Evolutionary conservation across 2,113 vertebrate species (phyloP), one percentile per base, ranked within the genome.

Genomic region (Tichodroma muraria): DNA sequence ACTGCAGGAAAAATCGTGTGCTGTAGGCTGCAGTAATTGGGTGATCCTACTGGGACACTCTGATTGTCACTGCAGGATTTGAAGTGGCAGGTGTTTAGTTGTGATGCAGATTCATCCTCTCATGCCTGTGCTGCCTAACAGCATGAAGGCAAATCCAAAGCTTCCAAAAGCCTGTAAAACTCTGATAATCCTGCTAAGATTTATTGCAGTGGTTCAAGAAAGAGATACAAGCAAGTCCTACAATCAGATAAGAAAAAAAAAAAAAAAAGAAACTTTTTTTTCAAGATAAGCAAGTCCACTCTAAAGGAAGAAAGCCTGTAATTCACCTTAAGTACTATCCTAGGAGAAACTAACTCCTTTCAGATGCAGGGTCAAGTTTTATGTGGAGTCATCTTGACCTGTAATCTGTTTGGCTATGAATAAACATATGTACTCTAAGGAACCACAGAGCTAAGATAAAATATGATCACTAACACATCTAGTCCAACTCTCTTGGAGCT

Each of bases 181-280:
- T 88, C 93, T 78, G 93, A 95, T 96, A 97, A 97, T 96, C 85
- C 94, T 85, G 31, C 88, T 91, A 93, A 91, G 94, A 96, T 95
- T 91, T 95, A 88, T 85, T 95, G 88, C 79, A 91, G 20, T 47
- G 56, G 76, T 56, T 95, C 71, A 68, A 84, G 89, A 88, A 91
- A 85, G 56, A 95, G 91, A 94, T 91, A 93, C 1, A 15, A 88
- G 50, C 30, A 73, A 90, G 52, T 88, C 49, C 35, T 85, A 79
- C 49, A 71, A 94, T 93, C 80, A 95, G 93, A 95, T 87, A 61
- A 70, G 86, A 11, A 76, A 87, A 73, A 81, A 75, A 11, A 76
- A 87, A 73, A 81, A 75, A 75, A 61, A 13, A 75, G 3, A 9
- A 69, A 16, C 2, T 18, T 33, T 20, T 31, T 78, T 72, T 40